These are phyloP conservation scores for Alauda arvensis DNA, from an alignment of 2,797 vertebrate genomes.

Conservation along the genomic window DNA sequence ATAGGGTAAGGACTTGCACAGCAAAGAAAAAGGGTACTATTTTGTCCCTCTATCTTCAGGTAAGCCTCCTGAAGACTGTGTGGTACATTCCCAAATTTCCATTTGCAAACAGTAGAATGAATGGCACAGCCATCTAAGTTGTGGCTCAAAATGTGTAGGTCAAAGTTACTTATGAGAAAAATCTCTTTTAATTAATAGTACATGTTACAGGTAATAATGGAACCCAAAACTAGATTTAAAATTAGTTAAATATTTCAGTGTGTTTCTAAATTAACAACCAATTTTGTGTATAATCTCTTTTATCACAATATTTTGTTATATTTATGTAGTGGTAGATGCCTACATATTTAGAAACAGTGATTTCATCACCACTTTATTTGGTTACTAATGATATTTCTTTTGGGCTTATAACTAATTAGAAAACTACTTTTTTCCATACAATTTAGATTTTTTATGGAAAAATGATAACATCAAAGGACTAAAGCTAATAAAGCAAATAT, in stretches of 20 bases:
- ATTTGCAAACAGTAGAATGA: background rate
- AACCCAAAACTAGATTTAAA: background rate
- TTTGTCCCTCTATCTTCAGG: background rate
- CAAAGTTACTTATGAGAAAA: background rate
- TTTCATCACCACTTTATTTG: background rate
- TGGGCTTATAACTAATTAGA: background rate
- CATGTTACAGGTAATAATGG: background rate
- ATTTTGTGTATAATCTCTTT: background rate
- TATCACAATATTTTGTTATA: background rate
- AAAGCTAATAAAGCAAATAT: background rate
- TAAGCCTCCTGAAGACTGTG: background rate
- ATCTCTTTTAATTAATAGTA: background rate
- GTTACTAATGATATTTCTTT: background rate
- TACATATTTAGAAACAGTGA: background rate
- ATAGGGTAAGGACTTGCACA: background rate
- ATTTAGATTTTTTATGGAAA: background rate
- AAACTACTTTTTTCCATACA: background rate
- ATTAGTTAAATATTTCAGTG: background rate
- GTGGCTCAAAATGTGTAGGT: background rate
- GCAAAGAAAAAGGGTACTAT: background rate
- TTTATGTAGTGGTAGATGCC: background rate
- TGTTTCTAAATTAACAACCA: background rate
- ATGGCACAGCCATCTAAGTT: background rate
- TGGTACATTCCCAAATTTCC: background rate
- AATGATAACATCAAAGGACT: background rate